A percentile compares a stretch with the other conserved stretches of the same genome.
phyloP scores from a whole-genome alignment of 2,888 invertebrate species.

The Leptura quadrifasciata region DNA sequence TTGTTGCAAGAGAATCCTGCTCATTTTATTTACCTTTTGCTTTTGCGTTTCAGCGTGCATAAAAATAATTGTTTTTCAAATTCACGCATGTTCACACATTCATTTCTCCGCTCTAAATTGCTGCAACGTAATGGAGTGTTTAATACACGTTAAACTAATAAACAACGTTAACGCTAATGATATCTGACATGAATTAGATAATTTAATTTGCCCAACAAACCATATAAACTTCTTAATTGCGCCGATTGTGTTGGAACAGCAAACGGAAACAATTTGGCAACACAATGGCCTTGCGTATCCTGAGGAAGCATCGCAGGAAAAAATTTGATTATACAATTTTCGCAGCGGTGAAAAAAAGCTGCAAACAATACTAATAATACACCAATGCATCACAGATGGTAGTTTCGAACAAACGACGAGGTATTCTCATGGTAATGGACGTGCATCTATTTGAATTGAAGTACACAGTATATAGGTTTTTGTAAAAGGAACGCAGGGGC shows the following conservation, averaged over 20 bases:
- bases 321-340: conserved; percentile 30
- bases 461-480: too few species aligned
- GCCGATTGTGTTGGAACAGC: conserved; percentile 1
- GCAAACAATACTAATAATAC: conserved; percentile 1
- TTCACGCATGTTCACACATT: conserved; percentile 7
- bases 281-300: conserved; percentile 43
- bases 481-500: too few species aligned
- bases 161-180: conserved; percentile 25
- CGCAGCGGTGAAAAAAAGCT: not conserved
- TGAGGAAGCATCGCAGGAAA: conserved; percentile 22
- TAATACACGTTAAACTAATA: conserved; percentile 36
- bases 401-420: not conserved
- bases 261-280: conserved; percentile 27
- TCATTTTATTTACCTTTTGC: not conserved
- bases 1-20: not conserved
- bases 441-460: too few species aligned
- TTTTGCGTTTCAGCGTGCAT: not conserved
- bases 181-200: conserved; percentile 27
- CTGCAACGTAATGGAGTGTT: conserved; percentile 40
- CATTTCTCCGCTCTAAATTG: conserved; percentile 32
- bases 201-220: conserved; percentile 43
- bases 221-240: conserved; percentile 38
- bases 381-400: not conserved
- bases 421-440: not conserved
- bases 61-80: not conserved